Evolutionary conservation across 2,888 invertebrate genomes (phyloP), one percentile per base, ranked within the genome.

Genomic region (Leucoptera coffeella): DNA sequence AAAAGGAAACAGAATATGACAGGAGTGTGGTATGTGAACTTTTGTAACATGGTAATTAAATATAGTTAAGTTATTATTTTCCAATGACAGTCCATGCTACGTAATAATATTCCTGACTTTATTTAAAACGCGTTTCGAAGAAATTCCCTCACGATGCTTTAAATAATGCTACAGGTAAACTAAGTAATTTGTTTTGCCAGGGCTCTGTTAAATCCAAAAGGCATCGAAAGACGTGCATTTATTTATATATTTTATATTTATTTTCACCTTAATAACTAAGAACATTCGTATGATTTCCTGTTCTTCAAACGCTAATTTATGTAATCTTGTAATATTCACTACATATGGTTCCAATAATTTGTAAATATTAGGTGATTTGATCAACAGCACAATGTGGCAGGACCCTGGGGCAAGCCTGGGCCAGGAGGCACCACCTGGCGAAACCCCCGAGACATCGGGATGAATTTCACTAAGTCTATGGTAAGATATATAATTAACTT

Each of bases 381-480:
- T n/a, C n/a, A n/a, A n/a, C n/a, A 71, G 64, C 53, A 64, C 36
- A 47, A 50, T 2, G 48, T 61, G 47, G 58, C 54, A 15, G 61
- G 61, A 25, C 80, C 80, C 14, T 82, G 82, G 80, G 80, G 82
- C 30, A 76, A 65, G 40, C 76, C 75, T 12, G 82, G 82, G 34
- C 82, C 82, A 24, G 85, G 85, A 28, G 85, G 85, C 34, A 65
- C 71, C 28, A 74, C 76, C 36, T 85, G 86, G 86, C 75, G 85
- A 45, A 78, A 80, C 56, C 84, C 82, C 32, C 75, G 78, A 42
- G 65, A 78, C 46, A 72, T 83, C 42, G 86, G 85, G 43, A 58
- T 76, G 39, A 77, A 82, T 56, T 86, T 87, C 69, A 77, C 82
- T 41, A 78, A 82, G 51, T 86, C 86, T 38, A 74, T 87, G 83